A percentile compares a stretch with the other conserved stretches of the same genome.
phyloP scores from a whole-genome alignment of 1,140 invertebrate genomes.

The Lepidostoma basale region DNA sequence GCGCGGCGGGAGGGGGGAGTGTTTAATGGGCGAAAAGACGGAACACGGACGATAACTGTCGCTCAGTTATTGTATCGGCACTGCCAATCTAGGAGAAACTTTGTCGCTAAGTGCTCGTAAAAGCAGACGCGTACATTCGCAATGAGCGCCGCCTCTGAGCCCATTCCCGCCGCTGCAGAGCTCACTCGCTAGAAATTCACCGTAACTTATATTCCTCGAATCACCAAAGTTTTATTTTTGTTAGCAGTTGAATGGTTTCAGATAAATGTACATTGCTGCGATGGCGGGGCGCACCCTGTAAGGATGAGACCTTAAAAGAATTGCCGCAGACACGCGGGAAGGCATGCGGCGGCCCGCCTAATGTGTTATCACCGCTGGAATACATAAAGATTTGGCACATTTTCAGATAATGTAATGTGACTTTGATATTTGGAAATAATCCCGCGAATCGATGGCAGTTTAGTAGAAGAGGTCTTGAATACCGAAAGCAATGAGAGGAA shows the following conservation, averaged over 20 bases:
- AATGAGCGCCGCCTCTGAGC: conserved; percentile 24
- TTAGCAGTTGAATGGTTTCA: no score
- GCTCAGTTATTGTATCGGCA: conserved; percentile 39
- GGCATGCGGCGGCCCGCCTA: not conserved
- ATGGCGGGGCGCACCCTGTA: no score
- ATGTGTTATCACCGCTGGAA: not conserved
- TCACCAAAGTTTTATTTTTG: no score
- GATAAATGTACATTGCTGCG: no score
- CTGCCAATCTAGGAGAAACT: conserved; percentile 35
- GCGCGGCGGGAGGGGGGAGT: not conserved
- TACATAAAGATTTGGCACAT: not conserved
- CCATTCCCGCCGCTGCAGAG: no score
- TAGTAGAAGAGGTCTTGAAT: no score
- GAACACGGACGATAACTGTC: conserved; percentile 15
- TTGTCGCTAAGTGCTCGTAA: conserved; percentile 42
- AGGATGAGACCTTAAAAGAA: no score
- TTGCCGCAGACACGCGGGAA: conserved; percentile 2
- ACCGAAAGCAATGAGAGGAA: no score
- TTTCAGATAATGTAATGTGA: conserved; percentile 13
- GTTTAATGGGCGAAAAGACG: conserved; percentile 23
- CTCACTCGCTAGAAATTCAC: no score
- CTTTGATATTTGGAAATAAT: not conserved
- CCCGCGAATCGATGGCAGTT: not conserved
- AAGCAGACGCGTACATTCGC: conserved; percentile 26
- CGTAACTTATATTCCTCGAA: no score